These are phyloP conservation scores for Pteria penguin DNA, from an alignment of 2,888 invertebrate genomes.

Conservation along the genomic window DNA sequence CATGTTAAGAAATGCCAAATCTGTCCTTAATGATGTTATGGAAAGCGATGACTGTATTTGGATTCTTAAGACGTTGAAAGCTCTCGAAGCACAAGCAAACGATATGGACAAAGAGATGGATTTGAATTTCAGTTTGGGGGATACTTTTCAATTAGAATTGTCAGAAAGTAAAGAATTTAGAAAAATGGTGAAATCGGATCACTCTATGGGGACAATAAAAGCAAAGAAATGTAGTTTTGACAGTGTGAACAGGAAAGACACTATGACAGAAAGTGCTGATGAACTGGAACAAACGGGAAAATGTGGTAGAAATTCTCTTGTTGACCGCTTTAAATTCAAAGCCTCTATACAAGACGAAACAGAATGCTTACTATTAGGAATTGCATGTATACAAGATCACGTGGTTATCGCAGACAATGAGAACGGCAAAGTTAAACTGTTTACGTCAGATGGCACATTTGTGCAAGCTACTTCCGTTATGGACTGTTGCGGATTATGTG, in stretches of 20 bases:
- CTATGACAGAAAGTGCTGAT: not conserved
- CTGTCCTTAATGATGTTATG: not conserved
- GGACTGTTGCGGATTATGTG: not conserved
- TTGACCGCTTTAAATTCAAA: not conserved
- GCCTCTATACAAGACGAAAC: not conserved
- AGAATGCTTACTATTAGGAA: not conserved
- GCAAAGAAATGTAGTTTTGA: not conserved
- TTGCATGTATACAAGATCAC: not conserved
- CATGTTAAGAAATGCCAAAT: not conserved
- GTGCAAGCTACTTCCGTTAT: not conserved
- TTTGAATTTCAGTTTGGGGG: not conserved
- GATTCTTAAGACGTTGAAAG: not conserved
- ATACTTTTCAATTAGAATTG: not conserved
- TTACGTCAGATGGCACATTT: not conserved
- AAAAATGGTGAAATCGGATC: not conserved
- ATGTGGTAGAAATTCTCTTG: not conserved
- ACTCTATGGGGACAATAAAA: not conserved
- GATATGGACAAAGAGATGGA: not conserved
- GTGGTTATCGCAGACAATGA: not conserved
- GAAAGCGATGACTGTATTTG: not conserved
- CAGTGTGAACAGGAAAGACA: not conserved
- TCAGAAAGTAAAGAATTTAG: not conserved
- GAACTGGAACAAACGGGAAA: not conserved
- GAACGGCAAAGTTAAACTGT: not conserved
- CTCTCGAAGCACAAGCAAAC: not conserved